Percentiles rank a stretch among this genome's conserved stretches.
These are phyloP conservation scores for Pelagia noctiluca DNA, from an alignment of 30 jellyfish, hydroid and myxozoan species.

Conservation along the genomic window DNA sequence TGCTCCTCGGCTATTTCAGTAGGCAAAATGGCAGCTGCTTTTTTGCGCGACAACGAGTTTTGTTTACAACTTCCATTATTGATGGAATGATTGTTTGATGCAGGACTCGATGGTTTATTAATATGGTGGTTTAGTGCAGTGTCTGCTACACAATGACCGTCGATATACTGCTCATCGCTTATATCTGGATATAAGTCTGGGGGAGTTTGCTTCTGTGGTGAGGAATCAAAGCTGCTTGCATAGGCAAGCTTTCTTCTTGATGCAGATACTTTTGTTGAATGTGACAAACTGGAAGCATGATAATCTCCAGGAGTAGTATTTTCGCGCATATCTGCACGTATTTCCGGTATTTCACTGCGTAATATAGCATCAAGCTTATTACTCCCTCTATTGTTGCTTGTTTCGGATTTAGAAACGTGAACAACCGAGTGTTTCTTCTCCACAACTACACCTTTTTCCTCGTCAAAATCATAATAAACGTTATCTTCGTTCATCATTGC, in stretches of 20 bases:
- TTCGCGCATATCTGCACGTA: not conserved
- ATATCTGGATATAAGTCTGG: not conserved
- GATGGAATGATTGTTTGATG: too few species aligned
- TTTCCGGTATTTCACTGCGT: not conserved
- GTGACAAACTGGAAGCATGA: too few species aligned
- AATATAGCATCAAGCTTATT: conserved; percentile 14
- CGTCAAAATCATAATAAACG: conserved; percentile 60
- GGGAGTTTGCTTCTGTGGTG: too few species aligned
- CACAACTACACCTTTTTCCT: conserved; percentile 47
- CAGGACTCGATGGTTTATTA: not conserved
- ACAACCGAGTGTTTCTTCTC: conserved; percentile 65
- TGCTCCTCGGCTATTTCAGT: too few species aligned
- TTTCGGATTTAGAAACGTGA: not conserved
- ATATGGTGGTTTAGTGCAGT: too few species aligned
- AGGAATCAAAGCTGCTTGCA: too few species aligned
- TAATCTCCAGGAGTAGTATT: too few species aligned
- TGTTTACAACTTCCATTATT: not conserved
- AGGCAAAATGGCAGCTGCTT: too few species aligned
- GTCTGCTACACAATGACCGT: not conserved
- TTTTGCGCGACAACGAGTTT: too few species aligned
- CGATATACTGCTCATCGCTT: not conserved
- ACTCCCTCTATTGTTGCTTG: not conserved
- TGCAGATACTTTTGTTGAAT: too few species aligned
- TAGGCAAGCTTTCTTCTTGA: too few species aligned
- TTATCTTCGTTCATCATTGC: conserved; percentile 44